Evolutionary conservation across 2,797 vertebrate genomes (phyloP), one percentile per base, ranked within the genome.

Genomic region (Halcyon badia): DNA sequence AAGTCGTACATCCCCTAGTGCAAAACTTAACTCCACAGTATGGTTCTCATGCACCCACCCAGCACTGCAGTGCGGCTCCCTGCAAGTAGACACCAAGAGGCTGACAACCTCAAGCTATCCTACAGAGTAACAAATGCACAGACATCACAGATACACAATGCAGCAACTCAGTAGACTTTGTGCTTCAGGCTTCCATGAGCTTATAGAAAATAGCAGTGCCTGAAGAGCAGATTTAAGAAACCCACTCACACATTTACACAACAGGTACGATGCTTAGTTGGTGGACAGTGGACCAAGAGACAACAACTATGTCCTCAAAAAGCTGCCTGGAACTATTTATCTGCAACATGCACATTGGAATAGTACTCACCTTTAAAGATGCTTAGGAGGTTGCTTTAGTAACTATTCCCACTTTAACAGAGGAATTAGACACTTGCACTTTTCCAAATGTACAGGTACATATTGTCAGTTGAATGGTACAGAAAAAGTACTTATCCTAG

Each of bases 101-200:
- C 52, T 10, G 35, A 42, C 25, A 72, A 8, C 13, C n/a, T 46
- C 42, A 8, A n/a, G 8, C 35, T 1, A 19, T 1, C 15, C 66
- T 16, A 21, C 14, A 13, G 14, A 31, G n/a, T 1, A 31, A 31
- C n/a, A 87, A 42, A 54, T 0, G 0, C 58, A 7, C 1, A 22
- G 1, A 2, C 3, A 3, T 3, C 21, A 28, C 0, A 0, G 41
- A n/a, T 4, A 33, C 9, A 39, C 22, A 42, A 14, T 0, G 30
- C 52, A 78, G 44, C 61, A 81, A 7, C 22, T 33, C 66, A 31
- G 17, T 21, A 16, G 25, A 14, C 39, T 35, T 3, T 0, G 12
- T 58, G 60, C 83, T 61, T 49, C 60, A 18, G 56, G 8, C 19
- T 77, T 58, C 64, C 48, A 28, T 2, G 5, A 14, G 21, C 1